Conservation (phyloP, 1,140 invertebrate species). For the Hyposmocoma kahamanoa region DNA sequence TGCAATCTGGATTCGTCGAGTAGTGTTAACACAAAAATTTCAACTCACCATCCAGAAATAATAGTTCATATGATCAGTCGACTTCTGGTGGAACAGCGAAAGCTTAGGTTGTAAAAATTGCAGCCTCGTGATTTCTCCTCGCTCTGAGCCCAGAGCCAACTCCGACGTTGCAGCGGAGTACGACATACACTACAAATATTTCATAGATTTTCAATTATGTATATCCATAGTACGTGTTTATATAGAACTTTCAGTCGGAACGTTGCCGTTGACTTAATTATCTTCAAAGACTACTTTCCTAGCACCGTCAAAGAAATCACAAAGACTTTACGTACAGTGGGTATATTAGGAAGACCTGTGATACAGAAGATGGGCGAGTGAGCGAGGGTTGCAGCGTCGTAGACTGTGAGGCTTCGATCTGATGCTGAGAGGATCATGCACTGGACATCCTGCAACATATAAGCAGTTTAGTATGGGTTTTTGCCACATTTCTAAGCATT, state of each 20-base stretch:
- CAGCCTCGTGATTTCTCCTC: constrained; percentile 61
- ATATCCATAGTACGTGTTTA: no score
- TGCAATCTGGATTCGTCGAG: no score
- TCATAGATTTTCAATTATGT: no score
- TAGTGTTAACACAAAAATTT: no score
- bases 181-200: constrained; percentile 57
- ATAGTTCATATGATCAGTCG: constrained; percentile 64
- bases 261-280: no score
- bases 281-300: no score
- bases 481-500: no score
- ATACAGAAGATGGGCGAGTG: constrained; percentile 72
- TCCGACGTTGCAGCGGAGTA: constrained; percentile 42
- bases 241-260: no score
- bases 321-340: constrained; percentile 32
- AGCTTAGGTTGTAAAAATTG: constrained; percentile 64
- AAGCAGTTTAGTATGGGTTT: no score
- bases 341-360: constrained; percentile 65
- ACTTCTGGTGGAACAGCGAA: constrained; percentile 60
- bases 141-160: constrained; percentile 67
- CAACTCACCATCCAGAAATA: constrained; percentile 74
- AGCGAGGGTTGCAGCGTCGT: constrained; percentile 68
- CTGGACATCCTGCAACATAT: constrained; percentile 61
- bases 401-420: constrained; percentile 71
- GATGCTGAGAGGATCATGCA: constrained; percentile 67
- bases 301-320: neutral